phyloP scores from a whole-genome alignment of 2,888 invertebrate genomes.

The Macrophya annulata region DNA sequence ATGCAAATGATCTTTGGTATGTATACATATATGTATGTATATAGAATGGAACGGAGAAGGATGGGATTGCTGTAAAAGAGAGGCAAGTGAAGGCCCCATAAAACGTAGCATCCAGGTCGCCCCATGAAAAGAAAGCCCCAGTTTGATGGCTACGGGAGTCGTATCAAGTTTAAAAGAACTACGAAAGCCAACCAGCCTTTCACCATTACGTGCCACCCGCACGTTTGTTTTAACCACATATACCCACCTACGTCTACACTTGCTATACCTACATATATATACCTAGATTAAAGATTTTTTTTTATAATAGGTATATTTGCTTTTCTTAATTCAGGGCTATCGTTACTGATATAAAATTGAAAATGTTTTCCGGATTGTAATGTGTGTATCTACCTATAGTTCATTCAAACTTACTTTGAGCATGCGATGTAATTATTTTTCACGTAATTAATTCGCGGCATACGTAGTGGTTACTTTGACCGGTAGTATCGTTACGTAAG shows the following conservation, averaged over 20 bases:
- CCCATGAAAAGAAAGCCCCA: conserved; percentile 39
- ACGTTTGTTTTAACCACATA: conserved; percentile 14
- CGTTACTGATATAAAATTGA: background rate
- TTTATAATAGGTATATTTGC: background rate
- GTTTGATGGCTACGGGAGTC: conserved; percentile 16
- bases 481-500: conserved; percentile 24
- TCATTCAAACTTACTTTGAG: background rate
- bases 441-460: background rate
- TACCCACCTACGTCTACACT: too few species aligned
- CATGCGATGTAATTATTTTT: background rate
- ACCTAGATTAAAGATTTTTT: background rate
- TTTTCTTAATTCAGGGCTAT: conserved; percentile 16
- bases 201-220: conserved; percentile 23
- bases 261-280: background rate
- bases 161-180: conserved; percentile 47
- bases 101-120: conserved; percentile 37
- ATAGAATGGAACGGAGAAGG: background rate
- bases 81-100: conserved; percentile 5
- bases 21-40: background rate
- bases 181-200: conserved; percentile 26
- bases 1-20: conserved; percentile 36
- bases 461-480: background rate
- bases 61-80: background rate
- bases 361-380: background rate
- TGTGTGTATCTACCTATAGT: too few species aligned